Evolutionary conservation across 2,888 invertebrate genomes (phyloP).

Genomic region (Sphaeridia pumilis): DNA sequence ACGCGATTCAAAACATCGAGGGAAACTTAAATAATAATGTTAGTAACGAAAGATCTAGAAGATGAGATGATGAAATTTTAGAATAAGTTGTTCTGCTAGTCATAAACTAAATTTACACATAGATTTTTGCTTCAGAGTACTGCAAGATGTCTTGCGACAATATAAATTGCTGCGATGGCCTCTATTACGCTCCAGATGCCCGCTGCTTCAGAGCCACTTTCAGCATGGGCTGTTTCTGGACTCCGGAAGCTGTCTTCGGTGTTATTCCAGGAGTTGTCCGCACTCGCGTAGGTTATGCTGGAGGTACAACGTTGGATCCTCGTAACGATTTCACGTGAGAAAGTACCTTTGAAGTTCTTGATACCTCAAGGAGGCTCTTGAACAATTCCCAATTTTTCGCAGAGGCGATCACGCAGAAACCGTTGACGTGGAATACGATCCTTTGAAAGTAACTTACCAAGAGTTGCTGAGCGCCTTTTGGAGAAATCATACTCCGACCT

Average conservation of each 20-base stretch:
- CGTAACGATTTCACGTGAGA: conserved; percentile 48
- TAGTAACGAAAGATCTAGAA: too few relatives aligned
- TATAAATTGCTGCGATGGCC: conserved; percentile 37
- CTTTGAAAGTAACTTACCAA: conserved; percentile 58
- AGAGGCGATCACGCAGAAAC: conserved; percentile 93
- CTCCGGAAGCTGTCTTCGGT: conserved; percentile 73
- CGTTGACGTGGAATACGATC: conserved; percentile 82
- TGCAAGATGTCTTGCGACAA: too few relatives aligned
- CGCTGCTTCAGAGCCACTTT: conserved; percentile 66
- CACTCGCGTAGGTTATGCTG: conserved; percentile 89
- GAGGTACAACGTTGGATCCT: conserved; percentile 68
- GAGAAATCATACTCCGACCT: conserved; percentile 84
- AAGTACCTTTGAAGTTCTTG: background rate
- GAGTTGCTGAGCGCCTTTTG: conserved; percentile 76
- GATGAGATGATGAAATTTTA: too few relatives aligned
- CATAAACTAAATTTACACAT: too few relatives aligned
- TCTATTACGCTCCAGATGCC: conserved; percentile 53
- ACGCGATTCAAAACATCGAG: too few relatives aligned
- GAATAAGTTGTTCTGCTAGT: too few relatives aligned
- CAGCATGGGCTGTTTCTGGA: conserved; percentile 92
- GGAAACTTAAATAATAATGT: too few relatives aligned
- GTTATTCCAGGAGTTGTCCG: conserved; percentile 63
- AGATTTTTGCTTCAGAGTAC: too few relatives aligned
- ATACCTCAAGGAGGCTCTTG: background rate
- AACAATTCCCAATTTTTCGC: conserved; percentile 37